Base-by-base conservation (phyloP, 2,113 vertebrate genomes). In the Cathartes aura region DNA sequence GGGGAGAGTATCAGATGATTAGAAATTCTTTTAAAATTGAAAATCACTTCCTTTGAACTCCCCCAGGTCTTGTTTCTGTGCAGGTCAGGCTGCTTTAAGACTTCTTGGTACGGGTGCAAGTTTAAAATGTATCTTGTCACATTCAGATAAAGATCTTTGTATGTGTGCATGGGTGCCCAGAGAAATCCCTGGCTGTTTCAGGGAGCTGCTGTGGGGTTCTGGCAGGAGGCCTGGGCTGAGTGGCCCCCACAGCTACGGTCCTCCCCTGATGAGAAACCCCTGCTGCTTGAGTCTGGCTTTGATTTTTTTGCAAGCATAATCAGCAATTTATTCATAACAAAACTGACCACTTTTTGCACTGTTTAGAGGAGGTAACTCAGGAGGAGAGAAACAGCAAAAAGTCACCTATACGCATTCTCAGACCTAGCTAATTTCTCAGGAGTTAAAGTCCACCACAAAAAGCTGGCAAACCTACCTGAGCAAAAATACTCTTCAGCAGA, bases 201-300 rank as follows among this genome's bases (percentile, higher is more conserved):
- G 40, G 56, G 76, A 83, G 43, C 26, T 71, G 55, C 50, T 45
- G 64, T 34, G 56, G 24, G 32, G 12, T 84, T 79, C 52, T 79
- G 89, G 80, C 64, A 59, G 68, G 53, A 58, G 43, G 24, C n/a
- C 38, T 21, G 62, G 43, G 47, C 71, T 34, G 47, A 93, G 42
- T 26, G 15, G 6, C 21, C 47, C 50, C 24, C 4, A 2, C 45
- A 47, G 42, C 45, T 16, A 1, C 1, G 0, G 26, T 22, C 45
- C 34, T 78, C 5, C n/a, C 30, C 20, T 58, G 30, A 63, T 73
- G 34, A 87, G 59, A 78, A 87, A 55, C 21, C 24, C 72, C 34
- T 38, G 45, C 45, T 43, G 45, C 68, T 87, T 4, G 0, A 60
- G 50, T 47, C 40, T 43, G 26, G 9, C 34, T 93, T 78, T 81